These are phyloP conservation scores for Thymelicus lineola DNA, from an alignment of 2,888 invertebrate genomes.

Conservation along the genomic window DNA sequence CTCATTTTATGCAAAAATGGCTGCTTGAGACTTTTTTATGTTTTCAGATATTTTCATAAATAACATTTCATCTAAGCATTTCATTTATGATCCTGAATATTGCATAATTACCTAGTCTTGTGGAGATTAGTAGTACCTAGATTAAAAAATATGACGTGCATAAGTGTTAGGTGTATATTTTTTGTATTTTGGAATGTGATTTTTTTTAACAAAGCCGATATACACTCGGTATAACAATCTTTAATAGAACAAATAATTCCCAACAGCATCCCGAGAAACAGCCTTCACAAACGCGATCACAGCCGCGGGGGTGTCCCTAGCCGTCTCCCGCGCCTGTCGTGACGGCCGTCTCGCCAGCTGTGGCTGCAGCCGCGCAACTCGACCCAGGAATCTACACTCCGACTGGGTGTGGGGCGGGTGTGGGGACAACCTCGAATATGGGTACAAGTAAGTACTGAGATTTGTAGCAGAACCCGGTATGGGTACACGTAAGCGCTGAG, in stretches of 20 bases:
- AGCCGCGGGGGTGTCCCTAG: slow-evolving; percentile 94
- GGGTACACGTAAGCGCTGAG: too few species aligned
- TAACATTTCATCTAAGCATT: too few species aligned
- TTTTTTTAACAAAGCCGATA: too few species aligned
- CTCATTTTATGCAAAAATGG: background rate
- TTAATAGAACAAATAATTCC: background rate
- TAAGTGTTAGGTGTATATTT: too few species aligned
- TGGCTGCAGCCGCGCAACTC: slow-evolving; percentile 92
- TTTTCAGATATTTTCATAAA: too few species aligned
- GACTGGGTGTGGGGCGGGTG: slow-evolving; percentile 99
- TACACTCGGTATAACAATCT: background rate
- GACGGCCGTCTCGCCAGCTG: slow-evolving; percentile 96
- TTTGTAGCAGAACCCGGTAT: too few species aligned
- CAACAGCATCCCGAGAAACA: slow-evolving; percentile 92
- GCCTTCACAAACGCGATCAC: slow-evolving; percentile 96
- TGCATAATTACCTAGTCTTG: too few species aligned
- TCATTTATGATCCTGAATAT: too few species aligned
- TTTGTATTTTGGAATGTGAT: too few species aligned
- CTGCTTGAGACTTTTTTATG: too few species aligned
- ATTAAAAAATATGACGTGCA: too few species aligned
- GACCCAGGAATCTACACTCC: slow-evolving; percentile 93
- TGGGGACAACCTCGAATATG: slow-evolving; percentile 98
- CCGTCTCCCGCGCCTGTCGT: slow-evolving; percentile 95
- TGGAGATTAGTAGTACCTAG: too few species aligned
- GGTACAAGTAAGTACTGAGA: slow-evolving; percentile 90